Base-by-base conservation (phyloP, 1,140 invertebrate genomes). In the Polypedilum pembai region DNA sequence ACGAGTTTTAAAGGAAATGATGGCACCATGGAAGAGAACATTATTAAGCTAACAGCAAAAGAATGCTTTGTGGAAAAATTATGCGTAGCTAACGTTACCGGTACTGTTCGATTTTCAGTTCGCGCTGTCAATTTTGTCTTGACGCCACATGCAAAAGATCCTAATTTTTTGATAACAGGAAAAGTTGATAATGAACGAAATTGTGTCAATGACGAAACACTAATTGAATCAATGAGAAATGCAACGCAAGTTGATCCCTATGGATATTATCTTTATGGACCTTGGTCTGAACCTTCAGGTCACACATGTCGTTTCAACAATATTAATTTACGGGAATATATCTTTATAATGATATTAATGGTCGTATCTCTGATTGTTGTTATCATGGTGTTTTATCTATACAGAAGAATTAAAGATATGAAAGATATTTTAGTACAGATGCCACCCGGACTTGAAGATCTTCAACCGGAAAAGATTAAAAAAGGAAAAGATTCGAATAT, bases 301-400 rank as follows among this genome's bases (percentile, higher is more conserved):
- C 15, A 41, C 40, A 24, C 73, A 78, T 74, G 76, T 77, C 63
- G 83, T 82, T 77, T 74, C 79, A 33, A 84, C 84, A 12, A 79
- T 81, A 69, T 87, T 85, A 85, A 86, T 84, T 80, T 78, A 81
- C 75, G 79, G 5, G 78, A 15, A 79, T 76, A 77, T 79, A 80
- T 33, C 77, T 78, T 45, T 82, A 82, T 77, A 78, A 76, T 74
- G 78, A 78, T 73, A 21, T 12, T 40, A 10, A 18, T 73, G 40
- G 10, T 75, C 40, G 66, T 24, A 10, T 18, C 66, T 0, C n/a
- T 76, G 72, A 80, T 76, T 76, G 79, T 80, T 77, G 78, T 78
- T 8, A 66, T 82, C 12, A 79, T 79, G n/a, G 79, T 81, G 77
- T 79, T 78, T 65, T 76, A 81, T 7, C 81, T 82, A 63, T 78